Conservation (phyloP, 2,888 invertebrate species). For the Tiphia femorata region DNA sequence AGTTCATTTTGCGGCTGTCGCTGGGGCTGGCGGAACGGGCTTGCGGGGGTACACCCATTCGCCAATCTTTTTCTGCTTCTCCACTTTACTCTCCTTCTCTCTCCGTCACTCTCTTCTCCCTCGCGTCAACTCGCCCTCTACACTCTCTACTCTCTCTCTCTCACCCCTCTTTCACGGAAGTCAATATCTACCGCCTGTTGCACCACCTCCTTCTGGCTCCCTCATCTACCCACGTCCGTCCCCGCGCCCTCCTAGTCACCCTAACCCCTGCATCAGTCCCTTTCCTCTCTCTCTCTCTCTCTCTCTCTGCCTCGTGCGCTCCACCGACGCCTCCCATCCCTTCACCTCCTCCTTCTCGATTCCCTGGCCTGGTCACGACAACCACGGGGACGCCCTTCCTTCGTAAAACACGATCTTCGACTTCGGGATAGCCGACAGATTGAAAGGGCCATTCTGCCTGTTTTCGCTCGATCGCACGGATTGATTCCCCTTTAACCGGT, state of each 20-base stretch:
- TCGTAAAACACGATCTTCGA: conserved; percentile 38
- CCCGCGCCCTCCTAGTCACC: background rate
- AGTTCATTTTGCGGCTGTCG: conserved; percentile 16
- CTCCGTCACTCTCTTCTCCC: background rate
- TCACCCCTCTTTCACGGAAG: conserved; percentile 29
- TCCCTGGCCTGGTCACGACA: conserved; percentile 27
- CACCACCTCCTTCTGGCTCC: conserved; percentile 22
- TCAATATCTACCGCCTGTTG: conserved; percentile 49
- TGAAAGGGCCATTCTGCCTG: conserved; percentile 34
- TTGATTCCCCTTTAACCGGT: conserved; percentile 15
- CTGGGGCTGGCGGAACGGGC: background rate
- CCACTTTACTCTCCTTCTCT: background rate
- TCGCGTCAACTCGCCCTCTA: conserved; percentile 5
- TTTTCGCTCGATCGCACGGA: conserved; percentile 26
- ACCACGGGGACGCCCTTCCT: conserved; percentile 29
- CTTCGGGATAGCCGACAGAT: conserved; percentile 30
- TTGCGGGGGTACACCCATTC: no score
- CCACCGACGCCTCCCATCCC: conserved; percentile 5
- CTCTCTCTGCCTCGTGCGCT: background rate
- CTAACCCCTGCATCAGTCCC: conserved; percentile 2
- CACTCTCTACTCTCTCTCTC: conserved; percentile 12
- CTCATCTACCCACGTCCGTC: conserved; percentile 8
- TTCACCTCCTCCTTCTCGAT: conserved; percentile 17
- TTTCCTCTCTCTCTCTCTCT: conserved; percentile 15
- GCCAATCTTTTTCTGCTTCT: background rate